phyloP scores from a whole-genome alignment of 2,888 invertebrate species.

The Heliconius aoede region DNA sequence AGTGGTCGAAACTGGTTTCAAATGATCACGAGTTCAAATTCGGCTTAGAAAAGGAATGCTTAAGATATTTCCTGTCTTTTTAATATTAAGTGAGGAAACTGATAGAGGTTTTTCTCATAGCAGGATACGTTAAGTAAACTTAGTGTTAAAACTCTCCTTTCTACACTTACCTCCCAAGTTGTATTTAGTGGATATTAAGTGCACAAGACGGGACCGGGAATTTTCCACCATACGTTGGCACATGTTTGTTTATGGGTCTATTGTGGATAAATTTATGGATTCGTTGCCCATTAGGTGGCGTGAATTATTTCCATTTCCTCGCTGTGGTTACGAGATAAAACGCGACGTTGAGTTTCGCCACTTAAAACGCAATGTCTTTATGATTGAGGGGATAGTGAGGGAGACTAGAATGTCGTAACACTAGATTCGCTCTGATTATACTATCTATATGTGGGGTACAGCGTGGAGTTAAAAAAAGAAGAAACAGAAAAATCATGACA shows the following conservation, averaged over 20 bases:
- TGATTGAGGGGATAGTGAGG: no score
- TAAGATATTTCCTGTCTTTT: not conserved
- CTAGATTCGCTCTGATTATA: not conserved
- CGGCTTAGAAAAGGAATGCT: not conserved
- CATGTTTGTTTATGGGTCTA: no score
- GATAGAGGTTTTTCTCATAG: not conserved
- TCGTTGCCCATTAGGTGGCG: no score
- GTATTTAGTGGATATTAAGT: not conserved
- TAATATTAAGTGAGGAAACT: not conserved
- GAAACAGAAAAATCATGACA: constrained; percentile 1
- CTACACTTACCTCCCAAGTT: not conserved
- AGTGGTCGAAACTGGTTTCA: not conserved
- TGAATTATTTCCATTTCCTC: not conserved
- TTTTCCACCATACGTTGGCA: no score
- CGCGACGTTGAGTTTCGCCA: not conserved
- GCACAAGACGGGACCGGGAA: not conserved
- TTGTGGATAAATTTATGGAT: no score
- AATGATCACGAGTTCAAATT: constrained; percentile 6
- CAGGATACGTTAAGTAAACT: not conserved
- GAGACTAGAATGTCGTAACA: no score
- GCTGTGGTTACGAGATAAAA: not conserved
- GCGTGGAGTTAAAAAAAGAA: not conserved
- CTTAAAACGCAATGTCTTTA: not conserved
- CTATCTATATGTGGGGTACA: not conserved
- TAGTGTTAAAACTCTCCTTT: not conserved